Percentiles rank a stretch among this genome's conserved stretches.
Evolutionary conservation across 2,888 invertebrate genomes (phyloP).

Genomic region (Drosophila borborema): DNA sequence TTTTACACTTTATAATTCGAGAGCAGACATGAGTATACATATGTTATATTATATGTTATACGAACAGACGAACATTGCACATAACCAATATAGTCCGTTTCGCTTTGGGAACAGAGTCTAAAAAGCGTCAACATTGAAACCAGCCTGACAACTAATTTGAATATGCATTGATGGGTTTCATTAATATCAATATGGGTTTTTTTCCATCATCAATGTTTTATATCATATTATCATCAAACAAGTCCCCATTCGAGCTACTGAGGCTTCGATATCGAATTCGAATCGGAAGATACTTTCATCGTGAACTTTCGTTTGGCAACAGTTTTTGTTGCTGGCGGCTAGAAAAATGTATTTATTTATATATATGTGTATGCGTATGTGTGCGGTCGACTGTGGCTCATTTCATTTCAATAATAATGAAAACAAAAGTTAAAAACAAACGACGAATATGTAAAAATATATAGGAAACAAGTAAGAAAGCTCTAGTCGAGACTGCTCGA

Average conservation of each 20-base stretch:
- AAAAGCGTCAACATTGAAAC: not conserved
- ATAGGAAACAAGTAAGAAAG: too few relatives aligned
- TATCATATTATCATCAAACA: not conserved
- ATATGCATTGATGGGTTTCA: not conserved
- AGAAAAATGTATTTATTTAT: constrained; percentile 55
- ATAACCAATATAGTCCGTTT: too few relatives aligned
- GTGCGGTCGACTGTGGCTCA: constrained; percentile 32
- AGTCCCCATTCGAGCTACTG: not conserved
- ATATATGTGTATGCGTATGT: constrained; percentile 7
- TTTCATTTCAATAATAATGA: constrained; percentile 72
- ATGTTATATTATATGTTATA: too few relatives aligned
- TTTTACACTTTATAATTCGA: too few relatives aligned
- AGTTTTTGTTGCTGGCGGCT: constrained; percentile 58
- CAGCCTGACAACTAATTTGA: constrained; percentile 13
- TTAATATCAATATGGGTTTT: not conserved
- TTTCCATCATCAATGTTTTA: constrained; percentile 2
- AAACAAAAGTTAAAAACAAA: constrained; percentile 73
- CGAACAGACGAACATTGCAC: too few relatives aligned
- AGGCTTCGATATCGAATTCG: constrained; percentile 24
- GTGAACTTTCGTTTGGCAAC: constrained; percentile 67
- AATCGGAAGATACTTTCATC: constrained; percentile 55
- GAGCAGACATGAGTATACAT: too few relatives aligned
- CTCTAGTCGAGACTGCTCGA: too few relatives aligned
- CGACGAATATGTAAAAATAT: constrained; percentile 28
- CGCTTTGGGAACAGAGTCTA: too few relatives aligned